Conservation (phyloP, 2,113 vertebrate genomes). For the Otis tarda region DNA sequence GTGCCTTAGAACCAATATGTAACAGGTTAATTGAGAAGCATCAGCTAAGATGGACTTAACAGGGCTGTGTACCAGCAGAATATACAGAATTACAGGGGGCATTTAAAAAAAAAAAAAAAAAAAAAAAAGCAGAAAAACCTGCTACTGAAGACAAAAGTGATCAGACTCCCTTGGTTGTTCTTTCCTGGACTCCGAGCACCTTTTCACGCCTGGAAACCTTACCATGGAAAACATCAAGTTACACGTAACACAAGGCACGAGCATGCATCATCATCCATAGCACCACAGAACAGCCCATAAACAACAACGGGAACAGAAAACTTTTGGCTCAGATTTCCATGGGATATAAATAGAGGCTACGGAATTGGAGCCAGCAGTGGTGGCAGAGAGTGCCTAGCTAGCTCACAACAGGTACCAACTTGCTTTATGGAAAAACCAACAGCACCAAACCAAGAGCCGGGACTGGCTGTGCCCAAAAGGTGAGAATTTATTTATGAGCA, state of each 20-base stretch:
- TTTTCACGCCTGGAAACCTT: not conserved
- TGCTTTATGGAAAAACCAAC: fast-evolving
- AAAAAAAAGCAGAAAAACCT: too few species aligned
- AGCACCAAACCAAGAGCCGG: not conserved
- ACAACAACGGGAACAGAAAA: not conserved
- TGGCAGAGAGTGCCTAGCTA: too few species aligned
- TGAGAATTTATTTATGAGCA: not conserved
- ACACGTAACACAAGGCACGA: not conserved
- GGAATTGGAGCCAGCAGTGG: fast-evolving
- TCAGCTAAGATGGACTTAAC: not conserved
- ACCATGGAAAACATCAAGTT: not conserved
- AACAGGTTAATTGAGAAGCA: not conserved
- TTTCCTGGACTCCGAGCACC: not conserved
- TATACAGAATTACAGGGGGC: not conserved
- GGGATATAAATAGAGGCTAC: not conserved
- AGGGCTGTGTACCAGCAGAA: not conserved
- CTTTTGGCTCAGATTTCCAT: not conserved
- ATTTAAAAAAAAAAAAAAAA: not conserved
- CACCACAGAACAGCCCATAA: not conserved
- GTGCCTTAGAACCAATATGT: not conserved
- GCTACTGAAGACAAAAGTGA: not conserved
- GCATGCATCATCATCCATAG: fast-evolving
- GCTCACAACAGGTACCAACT: not conserved
- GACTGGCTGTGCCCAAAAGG: not conserved
- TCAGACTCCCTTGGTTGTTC: not conserved